Evolutionary conservation across 2,888 invertebrate genomes (phyloP).

Genomic region (Galerucella calmariensis): DNA sequence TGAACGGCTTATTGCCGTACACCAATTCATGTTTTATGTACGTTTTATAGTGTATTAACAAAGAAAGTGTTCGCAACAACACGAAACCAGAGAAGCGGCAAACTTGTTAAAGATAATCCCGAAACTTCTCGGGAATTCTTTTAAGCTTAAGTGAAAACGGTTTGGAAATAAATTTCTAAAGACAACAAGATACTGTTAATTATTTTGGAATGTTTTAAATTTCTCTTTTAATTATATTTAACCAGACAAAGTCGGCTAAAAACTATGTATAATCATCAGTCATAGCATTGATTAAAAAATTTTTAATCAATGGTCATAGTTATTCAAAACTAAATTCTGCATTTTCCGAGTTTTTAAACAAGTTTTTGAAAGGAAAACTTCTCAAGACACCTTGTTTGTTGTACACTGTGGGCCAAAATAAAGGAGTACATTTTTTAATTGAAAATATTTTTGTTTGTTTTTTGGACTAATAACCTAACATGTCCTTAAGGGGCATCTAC

Average conservation of each 20-base stretch:
- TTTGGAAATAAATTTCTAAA: conserved; percentile 1
- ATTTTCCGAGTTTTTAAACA: too few relatives aligned
- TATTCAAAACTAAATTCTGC: too few relatives aligned
- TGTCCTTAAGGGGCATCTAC: too few relatives aligned
- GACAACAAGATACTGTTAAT: not conserved
- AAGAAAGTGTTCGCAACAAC: conserved; percentile 33
- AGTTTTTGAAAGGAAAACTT: too few relatives aligned
- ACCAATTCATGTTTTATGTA: conserved; percentile 36
- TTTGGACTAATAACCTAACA: too few relatives aligned
- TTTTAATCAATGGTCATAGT: too few relatives aligned
- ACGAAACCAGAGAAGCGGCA: conserved; percentile 21
- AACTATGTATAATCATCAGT: too few relatives aligned
- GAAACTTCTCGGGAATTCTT: not conserved
- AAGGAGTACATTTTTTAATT: too few relatives aligned
- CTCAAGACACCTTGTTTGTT: too few relatives aligned
- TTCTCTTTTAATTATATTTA: not conserved
- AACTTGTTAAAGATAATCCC: conserved; percentile 23
- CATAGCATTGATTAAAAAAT: too few relatives aligned
- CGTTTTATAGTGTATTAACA: conserved; percentile 36
- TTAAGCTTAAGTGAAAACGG: not conserved
- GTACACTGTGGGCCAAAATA: too few relatives aligned
- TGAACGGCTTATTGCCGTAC: conserved; percentile 32
- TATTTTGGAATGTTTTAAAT: not conserved
- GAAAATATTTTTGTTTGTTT: too few relatives aligned
- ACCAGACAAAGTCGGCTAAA: not conserved